Evolutionary conservation across 1,140 invertebrate species (phyloP), one percentile per base, ranked within the genome.

Genomic region (Aphaenogaster ashmeadi): DNA sequence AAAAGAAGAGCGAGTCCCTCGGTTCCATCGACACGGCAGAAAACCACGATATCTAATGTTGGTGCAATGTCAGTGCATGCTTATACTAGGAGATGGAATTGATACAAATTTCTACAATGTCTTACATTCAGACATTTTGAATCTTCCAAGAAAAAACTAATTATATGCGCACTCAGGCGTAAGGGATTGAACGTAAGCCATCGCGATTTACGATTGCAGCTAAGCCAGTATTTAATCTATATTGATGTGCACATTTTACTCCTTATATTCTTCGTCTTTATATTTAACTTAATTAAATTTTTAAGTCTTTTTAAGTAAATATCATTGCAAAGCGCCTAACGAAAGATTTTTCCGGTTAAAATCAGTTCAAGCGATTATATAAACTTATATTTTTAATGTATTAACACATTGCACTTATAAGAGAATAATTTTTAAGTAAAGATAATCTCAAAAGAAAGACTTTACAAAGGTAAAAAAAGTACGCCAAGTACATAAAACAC

Each of bases 31-130:
- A 71, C 38, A 21, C 0, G 33, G 36, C 1, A 86, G 88, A 15
- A 15, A 89, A 44, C 81, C 36, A 9, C 7, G 0, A 9, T 89
- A 86, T 36, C 75, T 44, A 38, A n/a, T 1, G n/a, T 56, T 44
- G 83, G 15, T 54, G 7, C 5, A 36, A 18, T 13, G 27, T 4
- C 7, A 60, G 41, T 60, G n/a, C 47, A 13, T 0, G 15, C 11
- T 36, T 44, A 18, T 27, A 5, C 5, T 13, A 13, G 6, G 6
- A 50, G 80, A 74, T 84, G 41, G 18, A 62, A 36, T 11, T 60
- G n/a, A 2, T 6, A 58, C 11, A 27, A 75, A 54, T 54, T 38
- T 38, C 9, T 38, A 8, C n/a, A 67, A 52, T 36, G 1, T 1
- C 13, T 9, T 41, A 13, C 33, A 47, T 41, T 56, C 4, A 3